Conservation (phyloP, 2,113 vertebrate genomes). For the Gobio gobio region DNA sequence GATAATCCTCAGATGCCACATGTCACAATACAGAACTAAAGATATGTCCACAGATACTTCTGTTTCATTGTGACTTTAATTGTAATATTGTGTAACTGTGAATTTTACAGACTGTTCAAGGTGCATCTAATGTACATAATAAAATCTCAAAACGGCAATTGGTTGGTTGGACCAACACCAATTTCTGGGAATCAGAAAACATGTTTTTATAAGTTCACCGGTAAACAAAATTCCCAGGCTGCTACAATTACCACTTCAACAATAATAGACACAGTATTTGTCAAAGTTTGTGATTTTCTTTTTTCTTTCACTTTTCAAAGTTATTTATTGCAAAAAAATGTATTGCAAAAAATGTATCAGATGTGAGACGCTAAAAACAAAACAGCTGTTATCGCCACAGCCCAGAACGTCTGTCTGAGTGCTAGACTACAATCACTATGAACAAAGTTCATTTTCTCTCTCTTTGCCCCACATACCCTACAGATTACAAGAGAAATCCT, state of each 20-base stretch:
- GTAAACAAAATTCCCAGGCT: background rate
- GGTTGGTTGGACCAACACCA: background rate
- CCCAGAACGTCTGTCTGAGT: background rate
- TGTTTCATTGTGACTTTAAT: no score
- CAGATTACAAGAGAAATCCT: constrained; percentile 1
- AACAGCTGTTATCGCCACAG: background rate
- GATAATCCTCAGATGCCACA: no score
- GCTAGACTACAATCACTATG: background rate
- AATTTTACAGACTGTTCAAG: no score
- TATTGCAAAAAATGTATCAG: no score
- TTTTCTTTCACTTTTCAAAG: no score
- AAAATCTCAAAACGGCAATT: background rate
- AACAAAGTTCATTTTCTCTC: constrained; percentile 7
- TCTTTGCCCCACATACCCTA: constrained; percentile 22
- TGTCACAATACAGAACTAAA: no score
- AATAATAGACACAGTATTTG: background rate
- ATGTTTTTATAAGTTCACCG: background rate
- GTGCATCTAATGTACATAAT: no score
- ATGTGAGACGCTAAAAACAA: background rate
- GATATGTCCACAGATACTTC: no score
- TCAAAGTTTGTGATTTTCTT: background rate
- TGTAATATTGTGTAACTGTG: no score
- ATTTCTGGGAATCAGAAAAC: background rate
- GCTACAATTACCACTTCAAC: background rate
- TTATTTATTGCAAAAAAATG: no score